phyloP scores from a whole-genome alignment of 2,113 vertebrate species.

The Pterocles burchelli region DNA sequence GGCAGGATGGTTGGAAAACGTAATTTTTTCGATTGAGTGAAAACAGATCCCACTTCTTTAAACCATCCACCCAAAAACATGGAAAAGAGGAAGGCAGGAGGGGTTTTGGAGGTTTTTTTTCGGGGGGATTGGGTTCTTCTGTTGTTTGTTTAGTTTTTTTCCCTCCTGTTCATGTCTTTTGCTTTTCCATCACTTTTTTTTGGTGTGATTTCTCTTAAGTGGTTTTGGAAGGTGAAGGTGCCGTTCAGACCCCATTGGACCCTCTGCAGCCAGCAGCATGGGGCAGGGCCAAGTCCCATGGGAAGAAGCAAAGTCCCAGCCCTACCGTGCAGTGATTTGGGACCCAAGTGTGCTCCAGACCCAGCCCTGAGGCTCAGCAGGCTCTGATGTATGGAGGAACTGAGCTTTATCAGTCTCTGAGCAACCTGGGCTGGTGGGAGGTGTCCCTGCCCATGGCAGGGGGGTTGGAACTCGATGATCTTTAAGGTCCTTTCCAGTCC shows the following conservation, averaged over 20 bases:
- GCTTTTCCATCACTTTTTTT: accelerated
- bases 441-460: no score
- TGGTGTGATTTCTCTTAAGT: not conserved
- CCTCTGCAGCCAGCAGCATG: not conserved
- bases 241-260: not conserved
- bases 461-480: no score
- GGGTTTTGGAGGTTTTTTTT: not conserved
- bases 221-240: not conserved
- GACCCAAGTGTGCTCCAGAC: accelerated
- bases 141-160: not conserved
- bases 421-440: no score
- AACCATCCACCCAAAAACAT: not conserved
- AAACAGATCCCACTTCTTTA: not conserved
- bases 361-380: not conserved
- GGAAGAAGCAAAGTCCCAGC: not conserved
- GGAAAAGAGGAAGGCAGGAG: not conserved
- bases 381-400: not conserved
- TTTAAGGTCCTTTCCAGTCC: no score
- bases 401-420: not conserved
- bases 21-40: accelerated
- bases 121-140: accelerated
- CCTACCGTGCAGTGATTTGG: accelerated
- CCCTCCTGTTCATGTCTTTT: accelerated
- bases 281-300: accelerated
- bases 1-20: not conserved